Evolutionary conservation across 2,888 invertebrate genomes (phyloP).

Genomic region (Morpho achilles): DNA sequence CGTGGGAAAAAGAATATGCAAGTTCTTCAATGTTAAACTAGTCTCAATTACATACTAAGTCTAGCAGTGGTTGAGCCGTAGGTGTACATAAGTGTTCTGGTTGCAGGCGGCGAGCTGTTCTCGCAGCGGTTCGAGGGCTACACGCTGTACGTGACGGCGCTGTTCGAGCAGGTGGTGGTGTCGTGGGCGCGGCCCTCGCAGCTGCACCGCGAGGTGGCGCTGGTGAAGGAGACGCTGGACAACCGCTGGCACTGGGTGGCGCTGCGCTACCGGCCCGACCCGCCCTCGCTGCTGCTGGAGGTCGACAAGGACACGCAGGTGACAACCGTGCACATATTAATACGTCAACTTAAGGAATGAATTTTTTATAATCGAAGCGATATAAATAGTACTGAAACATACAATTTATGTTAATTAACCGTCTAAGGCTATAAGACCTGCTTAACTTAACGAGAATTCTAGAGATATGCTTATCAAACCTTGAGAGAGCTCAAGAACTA

Average conservation of each 20-base stretch:
- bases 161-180: conserved; percentile 79
- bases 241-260: conserved; percentile 90
- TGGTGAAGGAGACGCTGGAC: conserved; percentile 85
- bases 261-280: conserved; percentile 76
- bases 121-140: conserved; percentile 83
- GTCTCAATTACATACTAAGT: too few relatives aligned
- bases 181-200: conserved; percentile 78
- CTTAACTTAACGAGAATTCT: too few relatives aligned
- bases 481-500: too few relatives aligned
- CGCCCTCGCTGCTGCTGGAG: conserved; percentile 61
- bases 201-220: conserved; percentile 79
- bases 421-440: too few relatives aligned
- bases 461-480: neutral
- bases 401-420: too few relatives aligned
- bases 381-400: too few relatives aligned
- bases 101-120: conserved; percentile 83
- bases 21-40: too few relatives aligned
- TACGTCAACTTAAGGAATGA: too few relatives aligned
- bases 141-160: conserved; percentile 80
- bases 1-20: too few relatives aligned
- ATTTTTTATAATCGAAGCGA: too few relatives aligned
- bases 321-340: neutral
- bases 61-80: too few relatives aligned
- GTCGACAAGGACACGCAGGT: conserved; percentile 62
- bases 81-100: too few relatives aligned